These are phyloP conservation scores for Prinia subflava DNA, from an alignment of 2,113 vertebrate species.

Conservation along the genomic window DNA sequence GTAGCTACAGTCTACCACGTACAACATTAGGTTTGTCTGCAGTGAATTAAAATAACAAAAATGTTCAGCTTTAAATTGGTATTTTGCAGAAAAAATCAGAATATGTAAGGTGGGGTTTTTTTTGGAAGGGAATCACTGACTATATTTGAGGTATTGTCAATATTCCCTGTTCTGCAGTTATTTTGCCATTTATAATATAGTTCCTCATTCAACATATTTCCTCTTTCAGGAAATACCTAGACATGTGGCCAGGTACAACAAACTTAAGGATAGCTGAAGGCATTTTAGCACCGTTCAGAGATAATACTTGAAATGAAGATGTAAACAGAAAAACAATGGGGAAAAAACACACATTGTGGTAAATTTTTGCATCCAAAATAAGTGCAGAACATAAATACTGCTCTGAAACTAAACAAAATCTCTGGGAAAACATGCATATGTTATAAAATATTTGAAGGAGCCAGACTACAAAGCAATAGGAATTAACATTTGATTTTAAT, in stretches of 20 bases:
- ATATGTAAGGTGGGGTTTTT: neutral
- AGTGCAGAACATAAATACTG: neutral
- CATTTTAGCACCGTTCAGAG: neutral
- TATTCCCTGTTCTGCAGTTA: neutral
- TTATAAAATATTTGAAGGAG: neutral
- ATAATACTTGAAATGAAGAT: neutral
- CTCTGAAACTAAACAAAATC: neutral
- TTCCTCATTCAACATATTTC: neutral
- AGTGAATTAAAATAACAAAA: neutral
- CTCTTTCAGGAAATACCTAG: neutral
- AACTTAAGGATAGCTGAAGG: neutral
- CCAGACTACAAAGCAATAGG: neutral
- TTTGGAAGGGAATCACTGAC: neutral
- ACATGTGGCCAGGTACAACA: neutral
- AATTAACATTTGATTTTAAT: neutral
- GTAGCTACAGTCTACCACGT: neutral
- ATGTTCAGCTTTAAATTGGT: neutral
- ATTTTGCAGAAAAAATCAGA: neutral
- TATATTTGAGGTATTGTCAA: neutral
- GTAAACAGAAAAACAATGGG: neutral
- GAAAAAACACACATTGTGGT: neutral
- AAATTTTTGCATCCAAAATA: neutral
- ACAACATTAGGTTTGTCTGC: neutral
- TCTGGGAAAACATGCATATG: neutral
- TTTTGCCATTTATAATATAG: neutral